Conservation (phyloP, 2,797 vertebrate species). For the Novumbra hubbsi region DNA sequence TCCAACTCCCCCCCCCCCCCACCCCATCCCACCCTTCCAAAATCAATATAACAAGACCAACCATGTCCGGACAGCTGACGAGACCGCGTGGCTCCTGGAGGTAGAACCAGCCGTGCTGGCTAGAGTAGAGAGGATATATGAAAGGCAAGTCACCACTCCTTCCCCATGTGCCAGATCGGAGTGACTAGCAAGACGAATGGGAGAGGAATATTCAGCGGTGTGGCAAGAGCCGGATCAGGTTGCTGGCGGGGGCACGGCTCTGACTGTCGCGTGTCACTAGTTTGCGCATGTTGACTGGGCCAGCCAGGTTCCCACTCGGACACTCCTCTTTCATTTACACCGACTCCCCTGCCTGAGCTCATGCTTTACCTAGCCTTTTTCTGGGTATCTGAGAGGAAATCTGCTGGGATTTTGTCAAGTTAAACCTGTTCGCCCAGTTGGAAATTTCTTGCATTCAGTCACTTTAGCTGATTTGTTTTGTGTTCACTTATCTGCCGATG, state of each 20-base stretch:
- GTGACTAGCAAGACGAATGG: background rate
- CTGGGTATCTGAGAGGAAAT: no score
- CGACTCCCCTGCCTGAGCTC: background rate
- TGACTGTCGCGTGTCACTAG: background rate
- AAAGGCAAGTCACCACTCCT: background rate
- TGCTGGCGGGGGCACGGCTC: background rate
- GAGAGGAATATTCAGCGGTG: background rate
- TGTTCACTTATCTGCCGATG: no score
- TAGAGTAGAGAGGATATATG: background rate
- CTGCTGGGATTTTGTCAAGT: no score
- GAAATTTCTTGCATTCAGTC: no score
- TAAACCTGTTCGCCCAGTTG: no score
- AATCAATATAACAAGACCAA: constrained; percentile 3
- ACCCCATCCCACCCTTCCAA: background rate
- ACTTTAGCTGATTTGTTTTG: no score
- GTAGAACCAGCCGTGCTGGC: background rate
- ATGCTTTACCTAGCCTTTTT: background rate
- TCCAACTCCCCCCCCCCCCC: background rate
- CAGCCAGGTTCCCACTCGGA: background rate
- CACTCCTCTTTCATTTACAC: background rate
- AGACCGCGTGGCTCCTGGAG: background rate
- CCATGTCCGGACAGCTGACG: background rate
- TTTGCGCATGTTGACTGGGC: background rate
- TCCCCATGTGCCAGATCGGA: background rate
- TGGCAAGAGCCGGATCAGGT: no score